Evolutionary conservation across 2,888 invertebrate genomes (phyloP), one percentile per base, ranked within the genome.

Genomic region (Nematopogon swammerdamellus): DNA sequence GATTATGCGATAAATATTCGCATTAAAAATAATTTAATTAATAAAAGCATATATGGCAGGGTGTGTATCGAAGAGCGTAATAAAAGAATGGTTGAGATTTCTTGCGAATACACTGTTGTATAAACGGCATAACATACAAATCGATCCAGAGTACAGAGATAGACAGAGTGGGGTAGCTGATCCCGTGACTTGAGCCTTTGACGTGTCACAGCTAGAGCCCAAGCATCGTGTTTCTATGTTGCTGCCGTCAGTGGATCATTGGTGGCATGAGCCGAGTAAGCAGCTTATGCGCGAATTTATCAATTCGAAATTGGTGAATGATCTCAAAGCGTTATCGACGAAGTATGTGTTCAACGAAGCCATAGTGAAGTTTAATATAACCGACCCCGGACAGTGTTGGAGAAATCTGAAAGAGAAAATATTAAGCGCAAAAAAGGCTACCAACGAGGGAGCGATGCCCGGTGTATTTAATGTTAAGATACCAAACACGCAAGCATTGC

Each of bases 401-500:
- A 48, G 45, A 30, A 54, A 54, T 52, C 49, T 54, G 44, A 52
- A 52, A 49, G 47, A 50, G 43, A 51, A 54, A 51, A 42, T 52
- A 46, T 52, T 52, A 44, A 48, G 49, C 10, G 52, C 53, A 42
- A 53, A 48, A 48, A 48, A 49, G 18, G 30, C 48, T 20, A 52
- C 50, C 42, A 20, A 45, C 45, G 53, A 52, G 42, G 48, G 48
- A 53, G 46, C 43, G 18, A 50, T 52, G 19, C 52, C 52, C 19
- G 53, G 46, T 30, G 50, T 53, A 48, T 52, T 47, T 42, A 52
- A 52, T 50, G 53, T 53, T 17, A 53, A 52, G 48, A 45, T 52
- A 19, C 52, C 48, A 19, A 53, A 53, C 48, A 43, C 52, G 18
- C 48, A 52, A 46, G 48, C 51, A 44, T 48, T 52, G 29, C 48